phyloP scores from a whole-genome alignment of 2,113 vertebrate species.

The Catagonus wagneri region DNA sequence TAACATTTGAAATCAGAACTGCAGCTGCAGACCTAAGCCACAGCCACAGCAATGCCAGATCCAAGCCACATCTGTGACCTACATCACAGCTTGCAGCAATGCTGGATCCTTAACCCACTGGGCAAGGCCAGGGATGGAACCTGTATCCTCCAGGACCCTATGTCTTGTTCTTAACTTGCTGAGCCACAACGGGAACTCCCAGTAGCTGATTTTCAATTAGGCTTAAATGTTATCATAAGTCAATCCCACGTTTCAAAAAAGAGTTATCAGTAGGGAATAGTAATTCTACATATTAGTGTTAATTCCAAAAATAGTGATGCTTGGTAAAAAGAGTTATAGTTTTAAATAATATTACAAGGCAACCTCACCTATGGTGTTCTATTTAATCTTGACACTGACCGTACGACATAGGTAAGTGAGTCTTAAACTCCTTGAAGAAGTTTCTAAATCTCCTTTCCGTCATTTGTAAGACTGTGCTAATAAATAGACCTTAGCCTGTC shows the following conservation, averaged over 20 bases:
- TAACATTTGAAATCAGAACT: too few species aligned
- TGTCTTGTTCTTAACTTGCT: too few species aligned
- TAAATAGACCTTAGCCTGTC: neutral
- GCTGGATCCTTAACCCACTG: too few species aligned
- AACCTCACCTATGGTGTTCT: fast-evolving
- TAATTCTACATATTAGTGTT: neutral
- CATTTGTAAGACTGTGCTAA: neutral
- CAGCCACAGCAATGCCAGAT: too few species aligned
- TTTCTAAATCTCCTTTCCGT: neutral
- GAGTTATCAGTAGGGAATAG: neutral
- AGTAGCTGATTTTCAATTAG: neutral
- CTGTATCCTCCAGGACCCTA: too few species aligned
- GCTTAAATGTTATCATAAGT: neutral
- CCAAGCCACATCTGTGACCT: too few species aligned
- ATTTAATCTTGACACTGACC: neutral
- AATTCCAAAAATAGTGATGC: neutral
- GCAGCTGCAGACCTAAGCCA: too few species aligned
- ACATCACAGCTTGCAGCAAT: too few species aligned
- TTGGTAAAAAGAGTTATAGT: neutral
- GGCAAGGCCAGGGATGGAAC: too few species aligned
- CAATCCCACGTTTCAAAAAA: neutral
- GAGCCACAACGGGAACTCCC: too few species aligned
- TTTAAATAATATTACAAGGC: neutral
- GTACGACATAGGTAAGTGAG: neutral
- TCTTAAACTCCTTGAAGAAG: neutral